phyloP scores from a whole-genome alignment of 2,888 invertebrate species.

The Drosophila kanekoi region DNA sequence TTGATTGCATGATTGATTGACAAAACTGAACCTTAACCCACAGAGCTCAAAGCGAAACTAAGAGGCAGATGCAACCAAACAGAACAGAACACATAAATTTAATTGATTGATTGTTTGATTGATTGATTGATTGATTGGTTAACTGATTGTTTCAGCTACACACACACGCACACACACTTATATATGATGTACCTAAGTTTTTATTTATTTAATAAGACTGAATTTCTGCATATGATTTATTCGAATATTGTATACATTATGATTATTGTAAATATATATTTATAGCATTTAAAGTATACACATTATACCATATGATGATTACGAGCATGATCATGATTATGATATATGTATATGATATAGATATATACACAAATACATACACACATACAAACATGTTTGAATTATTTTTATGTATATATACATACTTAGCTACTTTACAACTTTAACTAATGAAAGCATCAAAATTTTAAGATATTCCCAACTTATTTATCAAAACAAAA shows the following conservation, averaged over 20 bases:
- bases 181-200: conserved; percentile 76
- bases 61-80: conserved; percentile 8
- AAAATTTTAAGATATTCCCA: conserved; percentile 77
- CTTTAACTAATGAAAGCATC: conserved; percentile 73
- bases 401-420: conserved; percentile 65
- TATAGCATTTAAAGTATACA: conserved; percentile 21
- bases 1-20: conserved; percentile 17
- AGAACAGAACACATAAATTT: background rate
- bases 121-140: conserved; percentile 32
- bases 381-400: conserved; percentile 48
- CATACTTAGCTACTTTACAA: conserved; percentile 72
- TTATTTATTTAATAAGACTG: conserved; percentile 83
- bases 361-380: conserved; percentile 28
- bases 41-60: conserved; percentile 4
- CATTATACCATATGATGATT: no score
- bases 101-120: conserved; percentile 19
- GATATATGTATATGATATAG: conserved; percentile 10
- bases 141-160: conserved; percentile 34
- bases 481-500: conserved; percentile 61
- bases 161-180: conserved; percentile 8
- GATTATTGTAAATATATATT: conserved; percentile 66
- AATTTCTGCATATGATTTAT: conserved; percentile 78
- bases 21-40: background rate
- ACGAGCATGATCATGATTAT: no score
- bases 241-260: conserved; percentile 37